These are phyloP conservation scores for Belgica antarctica DNA, from an alignment of 2,888 invertebrate species.

Conservation along the genomic window DNA sequence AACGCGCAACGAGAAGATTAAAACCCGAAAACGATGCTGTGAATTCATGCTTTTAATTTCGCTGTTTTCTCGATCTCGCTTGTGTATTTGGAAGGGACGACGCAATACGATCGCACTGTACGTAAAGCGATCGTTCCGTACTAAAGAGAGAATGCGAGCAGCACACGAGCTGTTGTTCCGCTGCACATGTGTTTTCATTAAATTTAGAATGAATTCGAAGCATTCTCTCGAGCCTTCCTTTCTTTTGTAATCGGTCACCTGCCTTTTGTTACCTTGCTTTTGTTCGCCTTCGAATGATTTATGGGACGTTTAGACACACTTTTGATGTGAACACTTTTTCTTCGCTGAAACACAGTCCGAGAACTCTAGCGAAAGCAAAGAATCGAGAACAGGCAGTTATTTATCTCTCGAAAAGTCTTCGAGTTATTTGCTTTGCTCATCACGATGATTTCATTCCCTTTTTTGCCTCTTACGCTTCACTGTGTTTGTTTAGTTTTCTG, in stretches of 20 bases:
- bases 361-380: not conserved
- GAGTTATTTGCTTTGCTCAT: too few species aligned
- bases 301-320: slow-evolving; percentile 18
- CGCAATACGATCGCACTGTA: too few species aligned
- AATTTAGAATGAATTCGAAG: not conserved
- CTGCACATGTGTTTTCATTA: slow-evolving; percentile 25
- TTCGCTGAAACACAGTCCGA: slow-evolving; percentile 17
- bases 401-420: too few species aligned
- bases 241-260: not conserved
- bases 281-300: not conserved
- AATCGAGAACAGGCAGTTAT: slow-evolving; percentile 2
- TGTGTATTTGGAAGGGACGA: not conserved
- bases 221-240: too few species aligned
- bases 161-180: not conserved
- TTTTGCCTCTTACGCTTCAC: slow-evolving; percentile 12
- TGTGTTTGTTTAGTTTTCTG: not conserved
- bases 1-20: not conserved
- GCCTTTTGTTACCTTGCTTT: not conserved
- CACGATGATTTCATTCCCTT: slow-evolving; percentile 23
- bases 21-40: not conserved
- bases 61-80: too few species aligned
- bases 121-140: slow-evolving; percentile 1
- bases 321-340: slow-evolving; percentile 4
- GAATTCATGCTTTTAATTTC: slow-evolving; percentile 14
- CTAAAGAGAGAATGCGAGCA: not conserved